These are phyloP conservation scores for Monopterus albus DNA, from an alignment of 2,113 vertebrate genomes.

Conservation along the genomic window DNA sequence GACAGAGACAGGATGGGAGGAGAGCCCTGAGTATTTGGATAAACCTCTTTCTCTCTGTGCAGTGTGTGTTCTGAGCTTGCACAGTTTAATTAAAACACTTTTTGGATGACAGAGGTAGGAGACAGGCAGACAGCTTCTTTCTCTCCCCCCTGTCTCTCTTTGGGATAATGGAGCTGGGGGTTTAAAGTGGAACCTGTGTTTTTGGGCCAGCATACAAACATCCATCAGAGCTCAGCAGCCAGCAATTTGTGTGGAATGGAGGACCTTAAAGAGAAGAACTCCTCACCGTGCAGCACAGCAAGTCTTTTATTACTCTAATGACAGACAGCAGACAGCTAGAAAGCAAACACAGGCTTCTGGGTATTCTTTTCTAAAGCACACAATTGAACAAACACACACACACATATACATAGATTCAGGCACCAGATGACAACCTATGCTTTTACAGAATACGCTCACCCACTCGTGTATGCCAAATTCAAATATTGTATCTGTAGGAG, in stretches of 20 bases:
- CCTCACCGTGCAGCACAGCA: slow-evolving; percentile 75
- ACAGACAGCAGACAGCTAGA: slow-evolving; percentile 78
- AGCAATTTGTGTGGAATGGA: slow-evolving; percentile 82
- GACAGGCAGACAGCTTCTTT: slow-evolving; percentile 52
- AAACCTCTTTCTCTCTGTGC: slow-evolving; percentile 41
- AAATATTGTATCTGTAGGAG: slow-evolving; percentile 28
- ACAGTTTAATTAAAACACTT: slow-evolving; percentile 79
- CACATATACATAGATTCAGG: slow-evolving; percentile 27
- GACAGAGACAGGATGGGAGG: slow-evolving; percentile 64
- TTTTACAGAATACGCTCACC: slow-evolving; percentile 36
- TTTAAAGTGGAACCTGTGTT: slow-evolving; percentile 81
- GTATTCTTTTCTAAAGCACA: slow-evolving; percentile 60
- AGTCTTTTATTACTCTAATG: slow-evolving; percentile 86
- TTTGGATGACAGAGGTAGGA: slow-evolving; percentile 67
- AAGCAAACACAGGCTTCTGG: slow-evolving; percentile 69
- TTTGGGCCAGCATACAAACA: slow-evolving; percentile 78
- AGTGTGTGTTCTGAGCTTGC: slow-evolving; percentile 48
- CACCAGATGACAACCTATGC: slow-evolving; percentile 52
- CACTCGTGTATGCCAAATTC: slow-evolving; percentile 39
- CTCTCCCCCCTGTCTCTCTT: slow-evolving; percentile 50
- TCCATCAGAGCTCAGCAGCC: slow-evolving; percentile 82
- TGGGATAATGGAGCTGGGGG: slow-evolving; percentile 68
- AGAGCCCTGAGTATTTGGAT: slow-evolving; percentile 61
- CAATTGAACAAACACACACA: slow-evolving; percentile 35
- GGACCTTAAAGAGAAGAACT: slow-evolving; percentile 76